These are phyloP conservation scores for Hyperoodon ampullatus DNA, from an alignment of 2,113 vertebrate genomes.

Conservation along the genomic window DNA sequence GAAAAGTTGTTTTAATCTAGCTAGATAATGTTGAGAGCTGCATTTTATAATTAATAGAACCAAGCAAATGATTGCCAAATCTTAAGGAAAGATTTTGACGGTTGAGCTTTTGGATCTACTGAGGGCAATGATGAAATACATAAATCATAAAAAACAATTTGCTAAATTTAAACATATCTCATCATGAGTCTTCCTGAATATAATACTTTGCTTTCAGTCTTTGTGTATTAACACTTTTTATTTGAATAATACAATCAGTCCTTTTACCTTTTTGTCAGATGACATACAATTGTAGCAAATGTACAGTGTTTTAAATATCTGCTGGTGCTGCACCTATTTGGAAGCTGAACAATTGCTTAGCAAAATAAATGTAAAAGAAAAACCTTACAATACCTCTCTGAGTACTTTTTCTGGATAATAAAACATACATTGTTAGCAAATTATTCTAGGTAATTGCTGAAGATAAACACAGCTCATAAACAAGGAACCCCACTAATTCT, in stretches of 20 bases:
- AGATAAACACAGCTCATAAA: neutral
- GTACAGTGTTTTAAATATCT: neutral
- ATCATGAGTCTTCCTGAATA: neutral
- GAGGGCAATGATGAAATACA: neutral
- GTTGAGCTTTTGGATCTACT: neutral
- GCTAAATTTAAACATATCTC: neutral
- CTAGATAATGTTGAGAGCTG: neutral
- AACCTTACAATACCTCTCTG: neutral
- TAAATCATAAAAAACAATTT: neutral
- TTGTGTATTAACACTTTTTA: neutral
- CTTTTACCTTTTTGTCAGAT: neutral
- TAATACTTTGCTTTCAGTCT: neutral
- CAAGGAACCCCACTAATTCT: slow-evolving; percentile 17
- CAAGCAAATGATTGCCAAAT: neutral
- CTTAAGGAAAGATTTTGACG: neutral
- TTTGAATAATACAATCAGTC: neutral
- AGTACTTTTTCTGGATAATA: neutral
- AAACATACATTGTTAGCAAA: neutral
- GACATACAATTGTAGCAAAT: neutral
- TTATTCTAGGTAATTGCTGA: neutral
- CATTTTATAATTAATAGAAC: neutral
- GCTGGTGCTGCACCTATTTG: neutral
- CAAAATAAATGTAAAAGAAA: neutral
- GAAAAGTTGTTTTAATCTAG: neutral
- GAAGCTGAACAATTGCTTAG: neutral